phyloP scores from a whole-genome alignment of 2,888 invertebrate genomes.

The Apoderus coryli region DNA sequence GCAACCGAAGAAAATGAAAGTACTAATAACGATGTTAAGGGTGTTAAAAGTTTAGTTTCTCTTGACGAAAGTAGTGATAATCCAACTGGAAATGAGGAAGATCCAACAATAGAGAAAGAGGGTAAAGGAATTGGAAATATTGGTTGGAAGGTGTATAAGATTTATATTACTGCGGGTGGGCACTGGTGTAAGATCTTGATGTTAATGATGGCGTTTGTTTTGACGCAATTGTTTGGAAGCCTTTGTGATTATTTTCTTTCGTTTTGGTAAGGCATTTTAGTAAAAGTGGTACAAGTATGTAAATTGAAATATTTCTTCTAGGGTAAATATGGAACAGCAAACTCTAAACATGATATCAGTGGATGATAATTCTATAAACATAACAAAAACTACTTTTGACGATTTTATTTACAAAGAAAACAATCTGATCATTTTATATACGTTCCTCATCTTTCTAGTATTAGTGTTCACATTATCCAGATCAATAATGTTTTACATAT shows the following conservation, averaged over 20 bases:
- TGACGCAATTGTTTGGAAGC: slow-evolving; percentile 57
- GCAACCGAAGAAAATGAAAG: slow-evolving; percentile 20
- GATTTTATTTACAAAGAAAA: not conserved
- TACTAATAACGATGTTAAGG: slow-evolving; percentile 11
- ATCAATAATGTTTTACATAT: slow-evolving; percentile 37
- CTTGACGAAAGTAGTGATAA: slow-evolving; percentile 8
- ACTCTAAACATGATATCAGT: too few relatives aligned
- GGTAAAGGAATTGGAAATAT: slow-evolving; percentile 42
- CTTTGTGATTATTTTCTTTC: slow-evolving; percentile 66
- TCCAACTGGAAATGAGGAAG: slow-evolving; percentile 12
- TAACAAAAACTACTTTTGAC: too few relatives aligned
- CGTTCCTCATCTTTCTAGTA: slow-evolving; percentile 21
- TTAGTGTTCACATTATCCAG: slow-evolving; percentile 33
- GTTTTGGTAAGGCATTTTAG: slow-evolving; percentile 43
- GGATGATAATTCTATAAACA: too few relatives aligned
- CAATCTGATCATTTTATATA: slow-evolving; percentile 29
- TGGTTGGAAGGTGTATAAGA: slow-evolving; percentile 39
- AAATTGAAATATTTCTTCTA: slow-evolving; percentile 12
- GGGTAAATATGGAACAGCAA: slow-evolving; percentile 25
- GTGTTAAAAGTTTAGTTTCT: slow-evolving; percentile 12
- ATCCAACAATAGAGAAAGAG: slow-evolving; percentile 37
- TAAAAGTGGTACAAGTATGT: not conserved
- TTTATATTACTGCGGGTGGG: slow-evolving; percentile 60
- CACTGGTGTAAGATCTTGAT: slow-evolving; percentile 35
- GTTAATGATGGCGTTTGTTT: slow-evolving; percentile 37